Conservation (phyloP, 2,113 vertebrate species). For the Cariama cristata region DNA sequence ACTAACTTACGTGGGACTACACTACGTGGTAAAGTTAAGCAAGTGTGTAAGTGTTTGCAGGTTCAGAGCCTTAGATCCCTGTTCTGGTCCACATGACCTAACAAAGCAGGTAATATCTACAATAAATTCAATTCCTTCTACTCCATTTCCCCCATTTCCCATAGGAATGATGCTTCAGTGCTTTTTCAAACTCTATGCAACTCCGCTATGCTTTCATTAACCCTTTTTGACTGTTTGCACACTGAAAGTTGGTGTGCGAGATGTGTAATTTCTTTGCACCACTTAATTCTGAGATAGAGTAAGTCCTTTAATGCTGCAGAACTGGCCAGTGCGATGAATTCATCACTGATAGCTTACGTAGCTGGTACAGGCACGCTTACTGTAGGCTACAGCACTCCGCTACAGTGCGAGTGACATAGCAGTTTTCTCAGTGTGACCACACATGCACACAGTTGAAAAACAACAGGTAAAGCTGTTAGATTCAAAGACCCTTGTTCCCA, state of each 20-base stretch:
- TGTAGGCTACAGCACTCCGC: neutral
- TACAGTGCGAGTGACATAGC: neutral
- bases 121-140: neutral
- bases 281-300: neutral
- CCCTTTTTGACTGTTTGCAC: neutral
- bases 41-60: neutral
- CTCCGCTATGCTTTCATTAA: neutral
- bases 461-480: neutral
- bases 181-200: neutral
- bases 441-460: neutral
- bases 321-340: neutral
- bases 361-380: neutral
- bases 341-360: neutral
- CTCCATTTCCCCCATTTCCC: neutral
- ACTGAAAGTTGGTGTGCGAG: neutral
- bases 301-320: neutral
- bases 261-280: neutral
- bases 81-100: neutral
- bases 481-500: neutral
- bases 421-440: neutral
- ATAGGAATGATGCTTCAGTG: neutral
- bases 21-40: neutral
- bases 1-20: neutral
- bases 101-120: neutral
- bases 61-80: neutral